Percentiles rank a stretch among this genome's conserved stretches.
phyloP scores from a whole-genome alignment of 2,113 vertebrate species.

The Eolophus roseicapilla region DNA sequence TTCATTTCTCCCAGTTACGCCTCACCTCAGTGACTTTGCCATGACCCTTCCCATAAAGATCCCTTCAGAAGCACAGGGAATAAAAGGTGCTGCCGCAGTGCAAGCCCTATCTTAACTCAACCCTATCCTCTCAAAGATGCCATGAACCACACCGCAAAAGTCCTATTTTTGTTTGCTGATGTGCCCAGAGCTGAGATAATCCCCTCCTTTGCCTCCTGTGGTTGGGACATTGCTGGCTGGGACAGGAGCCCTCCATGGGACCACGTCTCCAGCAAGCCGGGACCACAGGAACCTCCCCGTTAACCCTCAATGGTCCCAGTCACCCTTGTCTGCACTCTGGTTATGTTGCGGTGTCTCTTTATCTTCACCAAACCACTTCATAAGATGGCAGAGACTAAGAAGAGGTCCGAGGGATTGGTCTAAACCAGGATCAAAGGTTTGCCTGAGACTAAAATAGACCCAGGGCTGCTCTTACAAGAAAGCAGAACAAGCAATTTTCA shows the following conservation, averaged over 20 bases:
- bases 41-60: not conserved
- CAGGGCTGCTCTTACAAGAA: not conserved
- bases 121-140: not conserved
- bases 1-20: not conserved
- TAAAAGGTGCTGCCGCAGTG: not conserved
- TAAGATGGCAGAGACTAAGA: not conserved
- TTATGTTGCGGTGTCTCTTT: accelerated
- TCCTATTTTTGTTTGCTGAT: accelerated
- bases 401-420: not conserved
- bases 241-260: not conserved
- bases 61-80: not conserved
- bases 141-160: not conserved
- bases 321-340: not conserved
- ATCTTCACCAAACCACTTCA: not conserved
- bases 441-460: not conserved
- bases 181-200: not conserved
- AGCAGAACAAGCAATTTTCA: not conserved
- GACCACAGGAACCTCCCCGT: not conserved
- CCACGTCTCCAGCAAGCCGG: not conserved
- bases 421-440: not conserved
- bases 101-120: not conserved
- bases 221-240: not conserved
- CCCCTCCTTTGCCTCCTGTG: not conserved
- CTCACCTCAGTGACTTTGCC: not conserved
- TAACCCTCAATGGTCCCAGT: not conserved